phyloP scores from a whole-genome alignment of 2,797 vertebrate genomes.

The Aeoliscus strigatus region DNA sequence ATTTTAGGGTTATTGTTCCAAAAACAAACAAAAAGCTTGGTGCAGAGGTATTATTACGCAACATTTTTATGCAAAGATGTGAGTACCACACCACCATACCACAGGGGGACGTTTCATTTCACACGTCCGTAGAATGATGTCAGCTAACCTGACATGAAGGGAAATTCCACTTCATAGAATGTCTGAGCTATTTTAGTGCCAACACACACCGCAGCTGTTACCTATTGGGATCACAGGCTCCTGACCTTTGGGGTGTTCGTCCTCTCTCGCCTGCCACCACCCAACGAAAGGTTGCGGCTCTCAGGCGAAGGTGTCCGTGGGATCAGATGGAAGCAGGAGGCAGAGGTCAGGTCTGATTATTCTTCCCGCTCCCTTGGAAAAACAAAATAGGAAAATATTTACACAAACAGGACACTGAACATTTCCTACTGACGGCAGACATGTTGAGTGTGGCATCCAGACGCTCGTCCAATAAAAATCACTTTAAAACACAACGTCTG shows the following conservation, averaged over 20 bases:
- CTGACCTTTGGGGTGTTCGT: constrained; percentile 29
- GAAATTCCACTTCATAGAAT: constrained; percentile 1
- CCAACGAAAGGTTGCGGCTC: too few relatives aligned
- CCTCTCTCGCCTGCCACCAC: constrained; percentile 14
- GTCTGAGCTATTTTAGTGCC: constrained; percentile 4
- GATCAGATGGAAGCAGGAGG: constrained; percentile 38
- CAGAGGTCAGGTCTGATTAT: constrained; percentile 54
- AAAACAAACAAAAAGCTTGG: too few relatives aligned
- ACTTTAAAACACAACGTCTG: too few relatives aligned
- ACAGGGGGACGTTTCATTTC: too few relatives aligned
- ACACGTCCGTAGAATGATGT: too few relatives aligned
- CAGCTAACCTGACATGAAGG: too few relatives aligned
- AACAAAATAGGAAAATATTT: constrained; percentile 67
- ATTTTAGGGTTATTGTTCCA: too few relatives aligned
- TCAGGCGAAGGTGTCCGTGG: not conserved
- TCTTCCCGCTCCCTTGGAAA: constrained; percentile 46
- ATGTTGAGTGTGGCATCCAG: too few relatives aligned
- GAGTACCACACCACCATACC: too few relatives aligned
- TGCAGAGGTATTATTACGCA: too few relatives aligned
- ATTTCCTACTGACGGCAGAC: constrained; percentile 63
- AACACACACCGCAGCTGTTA: constrained; percentile 36
- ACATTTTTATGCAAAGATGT: too few relatives aligned
- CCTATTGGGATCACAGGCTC: constrained; percentile 32
- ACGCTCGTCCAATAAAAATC: too few relatives aligned
- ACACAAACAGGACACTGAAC: constrained; percentile 65